Evolutionary conservation across 2,888 invertebrate species (phyloP), one percentile per base, ranked within the genome.

Genomic region (Aphodius granarius): DNA sequence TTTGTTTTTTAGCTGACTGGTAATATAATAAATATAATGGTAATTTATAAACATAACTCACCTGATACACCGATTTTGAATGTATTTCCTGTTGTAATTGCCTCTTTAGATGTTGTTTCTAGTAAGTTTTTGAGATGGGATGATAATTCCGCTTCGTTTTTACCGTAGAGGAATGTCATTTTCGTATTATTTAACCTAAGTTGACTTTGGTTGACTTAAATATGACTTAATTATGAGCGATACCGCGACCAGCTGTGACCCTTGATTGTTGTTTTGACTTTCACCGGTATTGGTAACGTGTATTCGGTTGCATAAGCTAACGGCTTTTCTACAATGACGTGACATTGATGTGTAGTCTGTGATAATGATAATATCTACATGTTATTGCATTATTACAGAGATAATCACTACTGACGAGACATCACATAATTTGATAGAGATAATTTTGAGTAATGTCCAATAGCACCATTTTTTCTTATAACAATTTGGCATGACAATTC

Each of bases 41-140:
- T n/a, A n/a, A n/a, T n/a, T n/a, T n/a, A n/a, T n/a, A 20, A 19
- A 20, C 18, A 43, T 62, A 64, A 65, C 65, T 86, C 87, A 95
- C 95, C 95, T 84, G 95, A 95, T 79, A 95, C 89, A 63, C 95
- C 95, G 76, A 96, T 87, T 83, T 90, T 92, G 88, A 95, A 95
- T 73, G 89, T 87, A 78, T 91, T 92, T 78, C 91, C 89, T 78
- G 87, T 89, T 70, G 88, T 85, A 75, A 94, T 92, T 21, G 93
- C 91, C 81, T 91, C 89, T 78, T 91, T 90, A 0, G 95, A 92
- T 81, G 89, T 89, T 80, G 90, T 89, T 84, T 93, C 90, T 64
- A 95, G 89, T 80, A 92, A 89, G 3, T 87, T 86, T 73, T 91
- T 87, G 19, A 95, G 86, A 83, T 90, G 89, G 71, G 87, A 86